Evolutionary conservation across 2,797 vertebrate genomes (phyloP).

Genomic region (Pempheris klunzingeri): DNA sequence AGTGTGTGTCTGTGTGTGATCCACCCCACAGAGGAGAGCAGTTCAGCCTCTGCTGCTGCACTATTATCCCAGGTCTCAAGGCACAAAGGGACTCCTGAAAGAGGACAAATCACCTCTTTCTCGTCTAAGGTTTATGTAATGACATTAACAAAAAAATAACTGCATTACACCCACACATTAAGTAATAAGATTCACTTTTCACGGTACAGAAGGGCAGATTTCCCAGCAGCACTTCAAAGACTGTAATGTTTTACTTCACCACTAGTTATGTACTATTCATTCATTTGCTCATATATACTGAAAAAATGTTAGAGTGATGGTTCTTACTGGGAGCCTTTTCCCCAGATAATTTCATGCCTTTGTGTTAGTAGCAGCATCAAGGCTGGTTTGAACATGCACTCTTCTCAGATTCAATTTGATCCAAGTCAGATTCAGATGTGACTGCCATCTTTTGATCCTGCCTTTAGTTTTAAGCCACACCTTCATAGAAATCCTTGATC

Average conservation of each 20-base stretch:
- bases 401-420: neutral
- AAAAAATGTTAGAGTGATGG: neutral
- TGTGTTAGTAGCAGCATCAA: neutral
- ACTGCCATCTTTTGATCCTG: neutral
- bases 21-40: slow-evolving; percentile 11
- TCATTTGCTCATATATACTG: neutral
- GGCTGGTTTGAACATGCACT: neutral
- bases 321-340: neutral
- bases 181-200: slow-evolving; percentile 9
- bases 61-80: slow-evolving; percentile 27
- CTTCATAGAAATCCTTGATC: neutral
- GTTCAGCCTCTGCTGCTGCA: slow-evolving; percentile 11
- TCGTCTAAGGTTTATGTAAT: neutral
- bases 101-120: slow-evolving; percentile 12
- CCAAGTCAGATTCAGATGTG: neutral
- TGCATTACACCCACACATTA: slow-evolving; percentile 1
- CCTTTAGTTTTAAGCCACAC: neutral
- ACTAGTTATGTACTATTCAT: neutral
- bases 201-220: neutral
- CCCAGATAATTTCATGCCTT: neutral
- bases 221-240: neutral
- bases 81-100: slow-evolving; percentile 10
- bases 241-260: slow-evolving; percentile 1
- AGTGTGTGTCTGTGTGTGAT: slow-evolving; percentile 2
- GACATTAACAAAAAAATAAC: neutral